These are phyloP conservation scores for Micronisus gabar DNA, from an alignment of 2,113 vertebrate genomes.

Conservation along the genomic window DNA sequence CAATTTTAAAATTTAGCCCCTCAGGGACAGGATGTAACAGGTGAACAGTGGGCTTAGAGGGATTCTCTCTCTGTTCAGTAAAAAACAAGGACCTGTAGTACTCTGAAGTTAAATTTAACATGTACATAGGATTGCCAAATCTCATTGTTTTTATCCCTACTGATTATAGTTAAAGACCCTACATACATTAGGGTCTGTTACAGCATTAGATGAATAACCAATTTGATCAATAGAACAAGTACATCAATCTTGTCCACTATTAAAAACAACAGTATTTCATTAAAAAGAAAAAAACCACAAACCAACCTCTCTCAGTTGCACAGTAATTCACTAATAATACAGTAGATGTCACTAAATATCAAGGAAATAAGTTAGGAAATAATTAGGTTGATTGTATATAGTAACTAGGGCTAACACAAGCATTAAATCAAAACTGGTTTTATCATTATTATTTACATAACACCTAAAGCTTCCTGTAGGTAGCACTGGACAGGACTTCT, in stretches of 20 bases:
- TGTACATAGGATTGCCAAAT: not conserved
- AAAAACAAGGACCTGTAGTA: not conserved
- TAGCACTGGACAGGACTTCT: not conserved
- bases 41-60: not conserved
- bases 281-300: not conserved
- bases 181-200: not conserved
- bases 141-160: not conserved
- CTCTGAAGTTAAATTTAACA: not conserved
- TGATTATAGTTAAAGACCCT: not conserved
- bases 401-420: not conserved
- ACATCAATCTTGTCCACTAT: not conserved
- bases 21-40: not conserved
- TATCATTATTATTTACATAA: not conserved
- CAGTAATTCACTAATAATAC: conserved; percentile 57
- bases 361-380: conserved; percentile 44
- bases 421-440: not conserved
- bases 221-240: not conserved
- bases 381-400: not conserved
- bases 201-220: not conserved
- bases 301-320: not conserved
- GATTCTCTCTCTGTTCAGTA: not conserved
- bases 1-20: not conserved
- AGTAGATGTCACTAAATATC: conserved; percentile 73
- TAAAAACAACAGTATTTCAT: not conserved
- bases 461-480: not conserved